These are phyloP conservation scores for Gastrophryne carolinensis DNA, from an alignment of 2,797 vertebrate species.

Conservation along the genomic window DNA sequence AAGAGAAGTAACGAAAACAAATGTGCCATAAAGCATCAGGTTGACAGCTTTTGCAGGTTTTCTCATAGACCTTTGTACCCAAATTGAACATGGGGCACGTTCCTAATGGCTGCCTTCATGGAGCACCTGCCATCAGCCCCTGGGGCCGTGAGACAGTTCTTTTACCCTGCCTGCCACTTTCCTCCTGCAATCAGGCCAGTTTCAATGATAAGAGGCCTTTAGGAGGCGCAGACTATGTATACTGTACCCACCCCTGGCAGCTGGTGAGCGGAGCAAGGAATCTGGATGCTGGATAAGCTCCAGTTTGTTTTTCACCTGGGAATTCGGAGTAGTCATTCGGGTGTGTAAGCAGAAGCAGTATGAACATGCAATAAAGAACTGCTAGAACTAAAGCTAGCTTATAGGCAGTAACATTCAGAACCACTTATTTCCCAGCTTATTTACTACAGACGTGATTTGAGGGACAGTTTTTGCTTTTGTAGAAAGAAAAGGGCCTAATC, in stretches of 20 bases:
- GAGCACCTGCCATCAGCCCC: conserved; percentile 35
- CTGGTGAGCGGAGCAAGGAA: conserved; percentile 30
- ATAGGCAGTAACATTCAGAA: too few species aligned
- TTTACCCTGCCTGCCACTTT: not conserved
- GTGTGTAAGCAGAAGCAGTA: not conserved
- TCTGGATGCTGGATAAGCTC: conserved; percentile 1
- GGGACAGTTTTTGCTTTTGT: too few species aligned
- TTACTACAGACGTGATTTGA: too few species aligned
- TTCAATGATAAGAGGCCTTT: conserved; percentile 43
- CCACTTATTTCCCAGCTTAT: too few species aligned
- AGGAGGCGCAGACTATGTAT: conserved; percentile 14
- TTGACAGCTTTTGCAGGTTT: conserved; percentile 24
- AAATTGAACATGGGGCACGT: not conserved
- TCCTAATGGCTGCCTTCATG: conserved; percentile 12
- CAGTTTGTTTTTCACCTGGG: conserved; percentile 49
- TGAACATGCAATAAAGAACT: not conserved
- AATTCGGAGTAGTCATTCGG: not conserved
- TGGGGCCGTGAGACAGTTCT: not conserved
- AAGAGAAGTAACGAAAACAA: conserved; percentile 8
- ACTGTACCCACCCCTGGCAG: conserved; percentile 33
- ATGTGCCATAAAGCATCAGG: conserved; percentile 36
- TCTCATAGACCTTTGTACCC: conserved; percentile 49
- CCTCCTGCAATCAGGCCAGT: conserved; percentile 1
- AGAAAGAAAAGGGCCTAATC: too few species aligned
- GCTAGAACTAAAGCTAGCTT: not conserved